Base-by-base conservation (phyloP, 1,140 invertebrate genomes). In the Ceratosolen fusciceps region DNA sequence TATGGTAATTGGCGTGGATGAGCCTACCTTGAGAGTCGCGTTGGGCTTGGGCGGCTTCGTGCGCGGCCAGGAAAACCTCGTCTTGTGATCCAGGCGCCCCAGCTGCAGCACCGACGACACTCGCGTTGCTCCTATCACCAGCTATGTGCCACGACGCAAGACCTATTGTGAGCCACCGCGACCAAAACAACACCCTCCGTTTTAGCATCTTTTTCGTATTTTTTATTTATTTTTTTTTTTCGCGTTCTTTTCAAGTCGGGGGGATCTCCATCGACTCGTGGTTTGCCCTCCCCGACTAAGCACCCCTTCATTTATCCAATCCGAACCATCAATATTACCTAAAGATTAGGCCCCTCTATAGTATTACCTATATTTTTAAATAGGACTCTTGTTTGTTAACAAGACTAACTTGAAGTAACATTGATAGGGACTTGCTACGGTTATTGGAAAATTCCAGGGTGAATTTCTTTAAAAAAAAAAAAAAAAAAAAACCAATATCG, bases 21-120 rank as follows among this genome's bases (percentile, higher is more conserved):
- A 88, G 89, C 93, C 93, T 94, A 94, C 94, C 94, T 95, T 94
- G 94, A 87, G 93, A 93, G 91, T 95, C 93, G 89, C 94, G 92
- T 90, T 94, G 93, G 89, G 93, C 93, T 88, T 92, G 92, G 80
- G 91, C 92, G 84, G 93, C 92, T 88, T 95, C 93, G 91, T 94
- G 93, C 85, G 93, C 92, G 86, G 92, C 92, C 85, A 94, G 91
- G 88, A 94, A 94, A 85, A 94, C 92, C 90, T 94, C 93, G 82
- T 95, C 94, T 86, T 87, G 87, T 26, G 87, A 77, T 77, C 90
- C 88, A 19, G 88, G 85, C 74, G 88, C 87, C 83, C 89, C 89
- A 79, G 85, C 84, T 81, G 88, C 87, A 43, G 87, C 84, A 52
- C 87, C 85, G 60, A 86, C 86, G 56, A 89, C 88, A 34, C 87